Evolutionary conservation across 2,888 invertebrate genomes (phyloP), one percentile per base, ranked within the genome.

Genomic region (Polydrusus tereticollis): DNA sequence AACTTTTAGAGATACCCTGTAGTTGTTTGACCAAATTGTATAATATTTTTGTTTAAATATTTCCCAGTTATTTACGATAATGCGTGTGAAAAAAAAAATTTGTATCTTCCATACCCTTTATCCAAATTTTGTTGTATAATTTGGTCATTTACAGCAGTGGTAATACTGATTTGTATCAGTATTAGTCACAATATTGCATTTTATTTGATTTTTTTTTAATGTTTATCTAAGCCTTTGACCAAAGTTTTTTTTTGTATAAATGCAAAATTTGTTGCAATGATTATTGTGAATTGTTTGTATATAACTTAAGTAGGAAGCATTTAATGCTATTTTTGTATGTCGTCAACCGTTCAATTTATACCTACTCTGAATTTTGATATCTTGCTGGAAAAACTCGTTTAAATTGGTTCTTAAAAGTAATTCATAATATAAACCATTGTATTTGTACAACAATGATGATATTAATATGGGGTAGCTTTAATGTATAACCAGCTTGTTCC

Each of bases 401-500:
- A 2, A 16, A 41, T 26, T 4, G 41, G 41, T 41, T n/a, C 26
- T 29, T 55, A 29, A 55, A 16, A 8, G 12, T 55, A 55, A 5
- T 16, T 29, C 18, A 55, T 18, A 18, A 45, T 47, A 29, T 47
- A 47, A 47, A 47, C n/a, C n/a, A n/a, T 62, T 47, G 33, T 62
- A 62, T 33, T 45, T 62, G 41, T 41, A 41, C 14, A 41, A 58
- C 21, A n/a, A 62, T 33, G 65, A 67, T 72, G 65, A 60, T 73
- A 68, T 47, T 33, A 60, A 62, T 69, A 59, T 63, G 66, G 57
- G 66, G 70, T 73, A 73, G 73, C 73, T 73, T 73, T 73, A 73
- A 73, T 59, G 36, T 67, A 72, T 58, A 64, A 73, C 69, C 69
- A 65, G 69, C 73, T 64, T 73, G 73, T 73, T 73, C 73, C 73